Base-by-base conservation (phyloP, 2,113 vertebrate species). In the Haplochromis vanheusdeni region DNA sequence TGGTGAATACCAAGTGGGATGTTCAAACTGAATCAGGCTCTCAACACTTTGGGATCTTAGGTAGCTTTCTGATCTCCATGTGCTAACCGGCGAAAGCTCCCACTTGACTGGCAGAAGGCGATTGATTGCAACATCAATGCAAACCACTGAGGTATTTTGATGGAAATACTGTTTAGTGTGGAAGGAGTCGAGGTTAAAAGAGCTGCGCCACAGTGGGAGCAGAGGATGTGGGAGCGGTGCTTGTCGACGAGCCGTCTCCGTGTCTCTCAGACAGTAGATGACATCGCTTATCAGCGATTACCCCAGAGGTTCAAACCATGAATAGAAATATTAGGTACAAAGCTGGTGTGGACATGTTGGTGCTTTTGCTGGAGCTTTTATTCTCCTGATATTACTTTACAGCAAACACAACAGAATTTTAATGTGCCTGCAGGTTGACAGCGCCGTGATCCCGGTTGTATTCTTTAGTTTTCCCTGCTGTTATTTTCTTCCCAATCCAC, bases 131-230 rank as follows among this genome's bases (percentile, higher is more conserved):
- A 92, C 93, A 89, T 89, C 86, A 90, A n/a, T 58, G 85, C 56
- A 89, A 90, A 88, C 87, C 89, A 84, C 92, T 37, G 14, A 91
- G 85, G 85, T 40, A 6, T 89, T 87, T 82, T 91, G 92, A 91
- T 90, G 92, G 89, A 92, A 89, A 86, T 49, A 26, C 56, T 58
- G 87, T 88, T 92, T 87, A 60, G 80, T 54, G 51, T 28, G 80
- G 82, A 79, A 84, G 85, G 83, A 77, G 84, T 86, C 83, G 82
- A 92, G 93, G 93, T 94, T 92, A 94, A 94, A 94, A 89, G 89
- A 55, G 81, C 70, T 1, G 31, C 31, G 31, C 68, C 88, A 85
- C 89, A 28, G 84, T 58, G 87, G 89, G 86, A 89, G 65, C 75
- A 51, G 82, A 84, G 70, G 88, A 83, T 52, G 87, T 84, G 86